Conservation (phyloP, 2,888 invertebrate genomes). For the Plemyria rubiginata region DNA sequence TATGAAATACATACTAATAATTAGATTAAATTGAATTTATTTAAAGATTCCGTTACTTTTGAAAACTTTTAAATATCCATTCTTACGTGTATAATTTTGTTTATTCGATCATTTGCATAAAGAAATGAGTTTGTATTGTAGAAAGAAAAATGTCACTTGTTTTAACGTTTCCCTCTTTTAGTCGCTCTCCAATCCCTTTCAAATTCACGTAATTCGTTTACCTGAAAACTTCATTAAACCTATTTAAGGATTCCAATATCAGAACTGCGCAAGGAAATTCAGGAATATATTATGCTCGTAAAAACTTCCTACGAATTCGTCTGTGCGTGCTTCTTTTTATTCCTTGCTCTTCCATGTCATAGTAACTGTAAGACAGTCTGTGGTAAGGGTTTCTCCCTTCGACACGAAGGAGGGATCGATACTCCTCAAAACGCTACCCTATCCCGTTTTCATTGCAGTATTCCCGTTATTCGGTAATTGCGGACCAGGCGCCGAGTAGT, state of each 20-base stretch:
- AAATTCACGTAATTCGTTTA: constrained; percentile 22
- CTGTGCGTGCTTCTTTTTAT: constrained; percentile 3
- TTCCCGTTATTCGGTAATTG: constrained; percentile 27
- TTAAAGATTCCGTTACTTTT: no score
- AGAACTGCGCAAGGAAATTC: constrained; percentile 16
- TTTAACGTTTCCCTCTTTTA: not conserved
- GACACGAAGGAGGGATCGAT: constrained; percentile 39
- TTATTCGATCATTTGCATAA: no score
- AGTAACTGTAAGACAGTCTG: constrained; percentile 16
- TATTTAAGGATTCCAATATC: constrained; percentile 22
- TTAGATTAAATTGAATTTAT: no score
- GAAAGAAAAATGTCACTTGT: no score
- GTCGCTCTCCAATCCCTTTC: not conserved
- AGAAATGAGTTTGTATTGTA: no score
- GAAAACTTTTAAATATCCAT: no score
- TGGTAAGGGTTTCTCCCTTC: constrained; percentile 38
- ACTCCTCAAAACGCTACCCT: constrained; percentile 35
- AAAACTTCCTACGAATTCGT: constrained; percentile 21
- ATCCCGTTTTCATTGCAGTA: constrained; percentile 34
- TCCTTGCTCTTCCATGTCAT: constrained; percentile 1
- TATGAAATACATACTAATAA: no score
- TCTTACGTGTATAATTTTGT: no score
- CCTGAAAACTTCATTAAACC: constrained; percentile 23
- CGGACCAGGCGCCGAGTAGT: constrained; percentile 8
- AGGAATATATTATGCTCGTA: constrained; percentile 28